Conservation (phyloP, 2,113 vertebrate species). For the mouse (Mus musculus) region GRCm39 chr4:46905001-46905500, state of each 20-base stretch:
- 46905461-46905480: background rate
- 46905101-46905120: accelerated
- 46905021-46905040: background rate
- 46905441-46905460: background rate
- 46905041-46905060: background rate
- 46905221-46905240: background rate
- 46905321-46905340: background rate
- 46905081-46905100: background rate
- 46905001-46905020: too few species aligned
- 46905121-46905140: background rate
- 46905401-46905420: background rate
- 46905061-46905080: background rate
- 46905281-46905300: background rate
- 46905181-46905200: background rate
- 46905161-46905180: background rate
- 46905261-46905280: background rate
- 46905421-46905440: background rate
- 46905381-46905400: background rate
- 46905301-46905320: background rate
- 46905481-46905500: conserved; percentile 16
- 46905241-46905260: background rate
- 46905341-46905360: background rate
- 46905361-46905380: background rate
- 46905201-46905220: background rate
- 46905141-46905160: background rate